These are phyloP conservation scores for Antennarius striatus DNA, from an alignment of 2,113 vertebrate species.

Conservation along the genomic window DNA sequence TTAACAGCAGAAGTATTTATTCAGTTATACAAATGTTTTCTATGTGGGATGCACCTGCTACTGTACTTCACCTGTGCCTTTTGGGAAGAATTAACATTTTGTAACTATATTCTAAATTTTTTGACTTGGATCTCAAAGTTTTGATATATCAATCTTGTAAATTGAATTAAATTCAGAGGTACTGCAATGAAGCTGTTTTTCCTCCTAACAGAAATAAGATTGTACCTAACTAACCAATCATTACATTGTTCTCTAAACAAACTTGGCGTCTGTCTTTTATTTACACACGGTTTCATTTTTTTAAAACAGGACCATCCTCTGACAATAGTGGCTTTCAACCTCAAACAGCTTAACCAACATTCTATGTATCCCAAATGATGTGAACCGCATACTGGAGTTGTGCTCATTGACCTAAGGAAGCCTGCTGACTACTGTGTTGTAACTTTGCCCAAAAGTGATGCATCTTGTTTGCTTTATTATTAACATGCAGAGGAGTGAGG, in stretches of 20 bases:
- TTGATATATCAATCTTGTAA: slow-evolving; percentile 28
- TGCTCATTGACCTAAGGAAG: too few relatives aligned
- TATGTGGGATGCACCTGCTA: slow-evolving; percentile 39
- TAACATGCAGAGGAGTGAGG: too few relatives aligned
- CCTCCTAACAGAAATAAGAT: slow-evolving; percentile 35
- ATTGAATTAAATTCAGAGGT: slow-evolving; percentile 41
- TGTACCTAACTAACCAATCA: slow-evolving; percentile 57
- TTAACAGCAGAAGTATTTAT: slow-evolving; percentile 77
- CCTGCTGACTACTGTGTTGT: too few relatives aligned
- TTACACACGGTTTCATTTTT: not conserved
- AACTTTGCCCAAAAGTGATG: too few relatives aligned
- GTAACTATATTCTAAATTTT: slow-evolving; percentile 39
- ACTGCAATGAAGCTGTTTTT: slow-evolving; percentile 60
- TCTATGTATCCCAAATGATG: too few relatives aligned
- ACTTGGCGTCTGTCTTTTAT: slow-evolving; percentile 33
- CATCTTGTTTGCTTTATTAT: too few relatives aligned
- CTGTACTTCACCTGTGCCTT: slow-evolving; percentile 72
- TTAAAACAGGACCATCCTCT: not conserved
- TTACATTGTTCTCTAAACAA: slow-evolving; percentile 58
- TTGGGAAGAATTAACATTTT: slow-evolving; percentile 54
- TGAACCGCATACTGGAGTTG: too few relatives aligned
- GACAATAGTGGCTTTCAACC: too few relatives aligned
- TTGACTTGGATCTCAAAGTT: slow-evolving; percentile 41
- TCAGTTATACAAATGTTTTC: slow-evolving; percentile 72
- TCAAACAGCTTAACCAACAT: too few relatives aligned